Evolutionary conservation across 1,140 invertebrate species (phyloP).

Genomic region (Paracyclopina nana): DNA sequence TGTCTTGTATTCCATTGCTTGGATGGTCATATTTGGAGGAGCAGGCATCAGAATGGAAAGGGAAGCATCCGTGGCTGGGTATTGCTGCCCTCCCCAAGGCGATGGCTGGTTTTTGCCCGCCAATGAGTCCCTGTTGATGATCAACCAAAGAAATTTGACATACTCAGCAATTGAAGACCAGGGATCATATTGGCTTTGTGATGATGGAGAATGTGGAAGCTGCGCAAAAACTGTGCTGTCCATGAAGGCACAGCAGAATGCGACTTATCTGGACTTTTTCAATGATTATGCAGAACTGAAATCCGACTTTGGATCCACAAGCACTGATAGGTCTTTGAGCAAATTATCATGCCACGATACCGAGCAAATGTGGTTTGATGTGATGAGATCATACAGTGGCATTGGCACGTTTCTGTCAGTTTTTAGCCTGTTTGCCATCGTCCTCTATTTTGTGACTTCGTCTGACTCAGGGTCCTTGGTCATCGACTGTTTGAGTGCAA

Average conservation of each 20-base stretch:
- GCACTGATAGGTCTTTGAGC: background rate
- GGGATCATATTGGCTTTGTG: background rate
- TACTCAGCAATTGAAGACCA: background rate
- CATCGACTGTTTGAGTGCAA: constrained; percentile 12
- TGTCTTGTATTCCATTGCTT: constrained; percentile 2
- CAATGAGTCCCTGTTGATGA: background rate
- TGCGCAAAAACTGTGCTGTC: background rate
- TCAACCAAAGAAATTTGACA: background rate
- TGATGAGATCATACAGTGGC: constrained; percentile 12
- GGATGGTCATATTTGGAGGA: constrained; percentile 13
- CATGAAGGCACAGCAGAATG: background rate
- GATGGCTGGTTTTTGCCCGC: background rate
- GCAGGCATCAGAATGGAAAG: background rate
- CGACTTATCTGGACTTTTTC: constrained; percentile 3
- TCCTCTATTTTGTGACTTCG: constrained; percentile 17
- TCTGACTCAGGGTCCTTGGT: constrained; percentile 16
- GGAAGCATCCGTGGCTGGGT: background rate
- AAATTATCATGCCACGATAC: background rate
- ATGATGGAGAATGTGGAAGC: background rate
- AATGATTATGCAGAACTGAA: background rate
- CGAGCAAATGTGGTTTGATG: constrained; percentile 16
- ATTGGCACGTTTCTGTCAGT: constrained; percentile 8
- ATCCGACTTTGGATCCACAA: background rate
- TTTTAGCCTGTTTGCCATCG: constrained; percentile 5
- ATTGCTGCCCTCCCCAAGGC: constrained; percentile 1